These are phyloP conservation scores for Hormiphora californensis DNA, from an alignment of 37 sponge, comb jelly and placozoan species.

Conservation along the genomic window DNA sequence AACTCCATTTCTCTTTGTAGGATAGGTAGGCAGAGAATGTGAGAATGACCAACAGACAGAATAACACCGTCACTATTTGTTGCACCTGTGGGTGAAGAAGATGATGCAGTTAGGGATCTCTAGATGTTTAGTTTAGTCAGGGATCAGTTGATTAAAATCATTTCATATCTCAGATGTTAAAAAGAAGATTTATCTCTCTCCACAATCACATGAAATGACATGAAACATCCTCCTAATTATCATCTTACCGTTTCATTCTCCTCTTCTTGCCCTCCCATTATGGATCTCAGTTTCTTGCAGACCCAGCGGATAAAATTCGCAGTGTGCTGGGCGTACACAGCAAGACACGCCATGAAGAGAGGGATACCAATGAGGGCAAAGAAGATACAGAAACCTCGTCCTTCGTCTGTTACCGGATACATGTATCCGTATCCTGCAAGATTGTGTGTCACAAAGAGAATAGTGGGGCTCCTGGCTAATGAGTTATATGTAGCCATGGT, in stretches of 20 bases:
- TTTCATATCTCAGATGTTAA: too few relatives aligned
- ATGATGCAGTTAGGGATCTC: too few relatives aligned
- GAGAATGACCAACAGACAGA: constrained; percentile 24
- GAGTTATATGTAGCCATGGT: too few relatives aligned
- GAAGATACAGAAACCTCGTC: constrained; percentile 53
- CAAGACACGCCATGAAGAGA: constrained; percentile 54
- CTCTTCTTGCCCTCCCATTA: constrained; percentile 37
- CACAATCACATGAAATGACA: too few relatives aligned
- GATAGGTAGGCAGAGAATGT: constrained; percentile 50
- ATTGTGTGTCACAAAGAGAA: background rate
- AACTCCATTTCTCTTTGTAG: constrained; percentile 12
- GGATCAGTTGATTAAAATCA: too few relatives aligned
- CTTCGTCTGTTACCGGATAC: constrained; percentile 50
- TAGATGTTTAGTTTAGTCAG: too few relatives aligned
- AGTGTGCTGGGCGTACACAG: constrained; percentile 52
- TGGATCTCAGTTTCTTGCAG: constrained; percentile 31
- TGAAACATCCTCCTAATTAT: too few relatives aligned
- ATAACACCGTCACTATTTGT: constrained; percentile 30
- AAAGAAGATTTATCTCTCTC: too few relatives aligned
- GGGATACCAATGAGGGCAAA: constrained; percentile 48
- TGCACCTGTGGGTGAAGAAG: constrained; percentile 33
- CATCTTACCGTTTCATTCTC: constrained; percentile 6
- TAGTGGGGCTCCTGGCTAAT: background rate
- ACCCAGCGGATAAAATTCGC: constrained; percentile 51
- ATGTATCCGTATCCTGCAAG: constrained; percentile 44